Evolutionary conservation across 2,797 vertebrate species (phyloP).

Genomic region (Pseudochirops cupreus): DNA sequence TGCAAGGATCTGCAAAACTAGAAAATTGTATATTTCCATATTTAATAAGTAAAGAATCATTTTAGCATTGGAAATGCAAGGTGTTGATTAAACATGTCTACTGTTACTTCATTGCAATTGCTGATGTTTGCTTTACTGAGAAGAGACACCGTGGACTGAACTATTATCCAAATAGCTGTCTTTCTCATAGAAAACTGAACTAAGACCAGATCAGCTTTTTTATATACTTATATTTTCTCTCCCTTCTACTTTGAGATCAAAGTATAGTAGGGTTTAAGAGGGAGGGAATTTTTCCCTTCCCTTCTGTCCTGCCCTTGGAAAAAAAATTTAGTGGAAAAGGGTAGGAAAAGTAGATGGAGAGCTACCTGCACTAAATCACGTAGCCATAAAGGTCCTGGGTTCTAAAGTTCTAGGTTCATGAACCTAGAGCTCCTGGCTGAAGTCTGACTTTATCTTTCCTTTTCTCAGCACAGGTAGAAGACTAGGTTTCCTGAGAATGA

Average conservation of each 20-base stretch:
- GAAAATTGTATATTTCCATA: slow-evolving; percentile 10
- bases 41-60: slow-evolving; percentile 16
- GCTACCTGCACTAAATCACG: not conserved
- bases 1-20: not conserved
- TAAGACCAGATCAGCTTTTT: not conserved
- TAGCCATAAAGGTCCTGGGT: not conserved
- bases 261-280: not conserved
- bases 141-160: not conserved
- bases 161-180: not conserved
- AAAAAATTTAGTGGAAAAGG: not conserved
- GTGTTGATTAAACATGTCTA: not conserved
- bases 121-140: not conserved
- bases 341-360: not conserved
- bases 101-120: not conserved
- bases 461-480: not conserved
- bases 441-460: not conserved
- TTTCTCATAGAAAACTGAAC: not conserved
- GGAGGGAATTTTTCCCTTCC: not conserved
- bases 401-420: not conserved
- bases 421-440: not conserved
- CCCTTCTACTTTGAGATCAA: not conserved
- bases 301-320: not conserved
- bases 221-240: not conserved
- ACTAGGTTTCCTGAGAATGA: not conserved
- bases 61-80: not conserved